phyloP scores from a whole-genome alignment of 2,888 invertebrate species.

The Rhagium mordax region DNA sequence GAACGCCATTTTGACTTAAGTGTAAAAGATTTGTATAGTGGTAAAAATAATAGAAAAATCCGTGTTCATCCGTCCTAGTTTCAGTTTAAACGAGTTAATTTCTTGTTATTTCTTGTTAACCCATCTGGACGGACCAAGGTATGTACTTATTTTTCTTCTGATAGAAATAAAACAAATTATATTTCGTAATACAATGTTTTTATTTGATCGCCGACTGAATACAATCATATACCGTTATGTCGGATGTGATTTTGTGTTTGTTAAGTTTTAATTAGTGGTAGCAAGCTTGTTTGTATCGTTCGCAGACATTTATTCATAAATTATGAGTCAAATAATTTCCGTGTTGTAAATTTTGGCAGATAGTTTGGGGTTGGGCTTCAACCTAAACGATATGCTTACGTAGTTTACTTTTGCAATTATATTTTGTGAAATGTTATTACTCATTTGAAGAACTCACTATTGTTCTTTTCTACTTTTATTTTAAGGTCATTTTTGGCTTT shows the following conservation, averaged over 20 bases:
- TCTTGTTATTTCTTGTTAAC: constrained; percentile 71
- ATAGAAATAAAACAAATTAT: constrained; percentile 45
- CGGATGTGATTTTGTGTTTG: constrained; percentile 39
- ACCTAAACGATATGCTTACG: constrained; percentile 56
- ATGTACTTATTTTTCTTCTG: constrained; percentile 66
- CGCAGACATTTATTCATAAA: constrained; percentile 23
- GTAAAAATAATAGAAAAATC: constrained; percentile 66
- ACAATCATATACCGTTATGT: constrained; percentile 62
- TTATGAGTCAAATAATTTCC: constrained; percentile 7
- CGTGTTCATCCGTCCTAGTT: constrained; percentile 70
- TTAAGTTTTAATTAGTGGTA: constrained; percentile 18
- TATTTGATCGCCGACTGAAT: constrained; percentile 56
- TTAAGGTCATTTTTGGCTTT: constrained; percentile 32
- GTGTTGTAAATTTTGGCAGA: constrained; percentile 51
- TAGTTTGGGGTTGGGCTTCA: constrained; percentile 59
- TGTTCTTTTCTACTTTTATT: constrained; percentile 21
- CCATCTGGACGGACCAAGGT: constrained; percentile 89
- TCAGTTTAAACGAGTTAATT: constrained; percentile 66
- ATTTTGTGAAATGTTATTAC: constrained; percentile 45
- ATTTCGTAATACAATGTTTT: constrained; percentile 67
- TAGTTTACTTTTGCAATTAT: constrained; percentile 53
- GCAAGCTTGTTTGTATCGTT: constrained; percentile 11
- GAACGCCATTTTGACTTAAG: constrained; percentile 72
- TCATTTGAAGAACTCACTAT: constrained; percentile 25
- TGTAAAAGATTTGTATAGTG: constrained; percentile 67